These are phyloP conservation scores for Osedax frankpressi DNA, from an alignment of 2,888 invertebrate genomes.

Conservation along the genomic window DNA sequence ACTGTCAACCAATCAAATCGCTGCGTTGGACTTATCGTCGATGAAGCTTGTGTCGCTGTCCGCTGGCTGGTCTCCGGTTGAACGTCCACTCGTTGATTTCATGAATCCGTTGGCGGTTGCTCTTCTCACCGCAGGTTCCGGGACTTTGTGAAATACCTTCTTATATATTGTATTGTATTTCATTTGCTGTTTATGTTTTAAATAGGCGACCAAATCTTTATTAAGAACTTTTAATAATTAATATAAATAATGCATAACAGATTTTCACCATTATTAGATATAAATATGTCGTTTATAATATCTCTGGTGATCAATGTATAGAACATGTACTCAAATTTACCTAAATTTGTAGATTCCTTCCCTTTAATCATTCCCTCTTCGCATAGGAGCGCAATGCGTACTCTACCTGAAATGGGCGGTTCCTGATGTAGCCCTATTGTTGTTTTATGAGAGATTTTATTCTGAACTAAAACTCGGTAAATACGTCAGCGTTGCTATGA, in stretches of 20 bases:
- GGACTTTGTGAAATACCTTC: too few species aligned
- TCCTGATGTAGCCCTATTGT: conserved; percentile 32
- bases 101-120: conserved; percentile 31
- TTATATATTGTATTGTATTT: too few species aligned
- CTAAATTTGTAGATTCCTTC: too few species aligned
- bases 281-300: too few species aligned
- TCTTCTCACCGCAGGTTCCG: conserved; percentile 34
- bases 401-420: conserved; percentile 35
- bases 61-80: conserved; percentile 29
- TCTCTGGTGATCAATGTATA: too few species aligned
- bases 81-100: conserved; percentile 23
- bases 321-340: too few species aligned
- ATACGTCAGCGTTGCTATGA: conserved; percentile 31
- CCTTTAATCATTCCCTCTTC: too few species aligned
- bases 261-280: too few species aligned
- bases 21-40: conserved; percentile 32
- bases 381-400: conserved; percentile 41
- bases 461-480: conserved; percentile 31
- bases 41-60: conserved; percentile 40
- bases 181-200: too few species aligned
- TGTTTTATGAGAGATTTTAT: conserved; percentile 40
- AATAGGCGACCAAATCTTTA: too few species aligned
- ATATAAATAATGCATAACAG: too few species aligned
- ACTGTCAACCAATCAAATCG: conserved; percentile 35
- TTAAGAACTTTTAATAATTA: too few species aligned